Base-by-base conservation (phyloP, 2,113 vertebrate genomes). In the Argyrosomus japonicus region DNA sequence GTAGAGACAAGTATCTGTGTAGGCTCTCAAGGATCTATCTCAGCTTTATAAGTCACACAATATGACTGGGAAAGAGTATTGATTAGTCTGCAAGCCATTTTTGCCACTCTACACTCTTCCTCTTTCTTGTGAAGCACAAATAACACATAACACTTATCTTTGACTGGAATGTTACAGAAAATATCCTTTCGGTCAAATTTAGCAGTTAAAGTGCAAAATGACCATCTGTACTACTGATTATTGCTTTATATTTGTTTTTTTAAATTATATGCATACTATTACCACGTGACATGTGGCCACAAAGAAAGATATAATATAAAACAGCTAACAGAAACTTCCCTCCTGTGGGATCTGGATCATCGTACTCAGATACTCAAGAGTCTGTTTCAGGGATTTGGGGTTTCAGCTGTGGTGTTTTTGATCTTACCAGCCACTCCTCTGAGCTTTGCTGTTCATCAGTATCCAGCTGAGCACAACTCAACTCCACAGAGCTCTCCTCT, bases 391-490 rank as follows among this genome's bases (percentile, higher is more conserved):
- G 48, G 36, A 57, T 5, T 60, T 63, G 27, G 21, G 45, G 54
- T 81, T 83, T 82, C 78, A 79, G 70, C 54, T 77, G 68, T 50
- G 40, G 77, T 14, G 69, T 47, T 75, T 90, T 77, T 81, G 85
- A 90, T 86, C 93, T 90, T 79, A 95, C 93, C 92, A 88, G 79
- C 83, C 81, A 81, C 81, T 93, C 90, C 72, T 90, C 89, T 40
- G 77, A 64, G 74, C 80, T 78, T 50, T 62, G 72, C 88, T 75
- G 87, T 50, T 88, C 80, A 21, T 83, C 81, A 61, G 72, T 32
- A 48, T 93, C 87, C 76, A 85, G 68, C 73, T 79, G 90, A 74
- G 85, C 75, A 32, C 64, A 83, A 62, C 79, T 80, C 87, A 86
- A 68, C 60, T 90, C 90, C 75, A 73, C 77, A 36, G 90, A 89